A percentile compares a stretch with the other conserved stretches of the same genome.
Evolutionary conservation across 92 coral and sea anemone genomes (phyloP).

Genomic region (Palythoa grandis): DNA sequence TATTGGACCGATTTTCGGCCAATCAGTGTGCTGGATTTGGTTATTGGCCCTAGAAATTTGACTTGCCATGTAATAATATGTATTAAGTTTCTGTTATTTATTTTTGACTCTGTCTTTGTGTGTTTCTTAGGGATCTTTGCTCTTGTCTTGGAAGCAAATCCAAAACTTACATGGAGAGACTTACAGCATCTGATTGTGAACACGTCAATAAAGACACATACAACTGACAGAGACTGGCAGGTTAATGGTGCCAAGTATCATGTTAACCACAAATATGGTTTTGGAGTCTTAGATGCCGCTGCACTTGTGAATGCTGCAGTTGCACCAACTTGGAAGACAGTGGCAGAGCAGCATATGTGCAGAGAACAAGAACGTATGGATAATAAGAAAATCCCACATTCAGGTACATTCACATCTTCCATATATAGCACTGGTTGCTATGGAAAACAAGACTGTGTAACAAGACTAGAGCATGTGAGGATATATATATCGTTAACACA

Average conservation of each 20-base stretch:
- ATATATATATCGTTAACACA: conserved; percentile 82
- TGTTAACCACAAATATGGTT: conserved; percentile 95
- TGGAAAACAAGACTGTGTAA: conserved; percentile 71
- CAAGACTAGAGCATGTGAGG: conserved; percentile 87
- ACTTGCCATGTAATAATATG: too few species aligned
- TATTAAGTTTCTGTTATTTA: not conserved
- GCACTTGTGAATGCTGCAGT: conserved; percentile 84
- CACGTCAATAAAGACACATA: conserved; percentile 86
- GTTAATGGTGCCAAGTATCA: conserved; percentile 84
- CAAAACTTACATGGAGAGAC: conserved; percentile 93
- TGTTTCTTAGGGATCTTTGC: conserved; percentile 89
- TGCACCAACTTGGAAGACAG: conserved; percentile 77
- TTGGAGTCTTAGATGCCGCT: conserved; percentile 91
- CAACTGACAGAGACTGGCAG: conserved; percentile 78
- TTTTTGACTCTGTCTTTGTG: not conserved
- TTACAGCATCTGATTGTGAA: conserved; percentile 92
- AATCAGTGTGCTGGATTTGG: too few species aligned
- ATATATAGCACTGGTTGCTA: conserved; percentile 72
- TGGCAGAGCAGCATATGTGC: conserved; percentile 87
- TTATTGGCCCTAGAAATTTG: too few species aligned
- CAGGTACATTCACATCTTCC: conserved; percentile 63
- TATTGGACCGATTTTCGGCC: too few species aligned
- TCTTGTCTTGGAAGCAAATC: conserved; percentile 94
- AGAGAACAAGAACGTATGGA: conserved; percentile 67
- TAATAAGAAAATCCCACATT: conserved; percentile 59